Evolutionary conservation across 2,113 vertebrate species (phyloP).

Genomic region (Trochalopteron elliotii): DNA sequence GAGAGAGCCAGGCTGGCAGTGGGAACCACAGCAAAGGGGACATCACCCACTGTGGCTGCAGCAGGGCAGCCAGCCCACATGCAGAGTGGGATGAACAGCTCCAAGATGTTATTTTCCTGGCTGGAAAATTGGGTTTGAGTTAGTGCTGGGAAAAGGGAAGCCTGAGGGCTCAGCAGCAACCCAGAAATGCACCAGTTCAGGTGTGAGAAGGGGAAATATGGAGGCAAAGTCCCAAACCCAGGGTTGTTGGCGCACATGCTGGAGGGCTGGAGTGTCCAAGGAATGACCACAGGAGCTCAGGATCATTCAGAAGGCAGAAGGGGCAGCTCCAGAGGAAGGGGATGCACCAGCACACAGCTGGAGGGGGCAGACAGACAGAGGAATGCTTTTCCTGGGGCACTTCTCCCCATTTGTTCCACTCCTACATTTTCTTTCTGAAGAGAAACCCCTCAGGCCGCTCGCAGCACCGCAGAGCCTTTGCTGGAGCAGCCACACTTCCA

Average conservation of each 20-base stretch:
- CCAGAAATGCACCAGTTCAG: background rate
- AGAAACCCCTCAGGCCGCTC: rapidly evolving
- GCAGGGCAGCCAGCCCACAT: rapidly evolving
- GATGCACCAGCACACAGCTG: rapidly evolving
- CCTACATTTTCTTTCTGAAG: background rate
- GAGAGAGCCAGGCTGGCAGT: too few species aligned
- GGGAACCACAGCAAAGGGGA: rapidly evolving
- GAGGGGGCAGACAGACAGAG: rapidly evolving
- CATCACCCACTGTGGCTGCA: rapidly evolving
- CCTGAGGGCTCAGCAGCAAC: rapidly evolving
- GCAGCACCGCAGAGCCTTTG: rapidly evolving
- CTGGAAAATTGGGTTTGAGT: background rate
- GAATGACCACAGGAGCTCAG: rapidly evolving
- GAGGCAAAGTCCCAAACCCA: rapidly evolving
- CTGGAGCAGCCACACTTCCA: rapidly evolving
- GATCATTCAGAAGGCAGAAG: too few species aligned
- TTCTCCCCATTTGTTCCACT: background rate
- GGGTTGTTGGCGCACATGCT: rapidly evolving
- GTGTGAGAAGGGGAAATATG: rapidly evolving
- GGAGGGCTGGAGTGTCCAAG: rapidly evolving
- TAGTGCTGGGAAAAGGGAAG: rapidly evolving
- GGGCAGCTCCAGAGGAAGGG: rapidly evolving
- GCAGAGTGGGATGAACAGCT: rapidly evolving
- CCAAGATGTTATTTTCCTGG: rapidly evolving
- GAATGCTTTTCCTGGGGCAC: rapidly evolving